phyloP scores from a whole-genome alignment of 2,113 vertebrate genomes.

The Marmota monax region DNA sequence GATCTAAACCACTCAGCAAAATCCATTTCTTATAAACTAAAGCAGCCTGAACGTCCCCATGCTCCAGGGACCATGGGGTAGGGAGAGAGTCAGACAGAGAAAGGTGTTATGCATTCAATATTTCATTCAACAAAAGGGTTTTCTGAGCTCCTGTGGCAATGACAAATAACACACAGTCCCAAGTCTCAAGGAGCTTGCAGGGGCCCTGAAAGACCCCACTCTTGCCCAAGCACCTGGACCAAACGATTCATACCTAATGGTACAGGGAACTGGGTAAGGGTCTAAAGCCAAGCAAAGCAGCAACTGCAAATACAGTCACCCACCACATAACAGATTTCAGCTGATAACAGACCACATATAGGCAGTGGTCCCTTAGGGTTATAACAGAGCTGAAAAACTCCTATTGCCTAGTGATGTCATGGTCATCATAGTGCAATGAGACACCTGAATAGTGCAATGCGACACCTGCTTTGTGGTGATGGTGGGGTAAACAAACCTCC shows the following conservation, averaged over 20 bases:
- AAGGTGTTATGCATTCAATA: neutral
- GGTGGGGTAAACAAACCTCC: neutral
- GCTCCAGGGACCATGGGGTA: neutral
- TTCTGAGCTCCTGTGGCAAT: neutral
- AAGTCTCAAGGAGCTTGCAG: neutral
- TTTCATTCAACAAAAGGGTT: constrained; percentile 36
- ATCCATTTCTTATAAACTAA: neutral
- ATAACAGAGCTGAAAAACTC: neutral
- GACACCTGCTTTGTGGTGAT: neutral
- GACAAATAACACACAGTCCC: neutral
- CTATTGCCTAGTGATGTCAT: too few species aligned
- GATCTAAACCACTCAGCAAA: neutral
- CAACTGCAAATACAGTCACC: neutral
- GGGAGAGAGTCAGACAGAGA: neutral
- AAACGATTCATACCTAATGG: neutral
- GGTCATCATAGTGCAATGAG: neutral
- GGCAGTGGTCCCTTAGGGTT: neutral
- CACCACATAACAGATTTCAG: neutral
- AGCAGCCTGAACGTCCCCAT: neutral
- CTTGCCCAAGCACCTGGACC: neutral
- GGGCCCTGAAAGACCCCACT: neutral
- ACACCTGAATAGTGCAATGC: neutral
- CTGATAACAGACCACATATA: too few species aligned
- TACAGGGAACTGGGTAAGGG: neutral
- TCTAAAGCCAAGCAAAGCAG: constrained; percentile 31